phyloP scores from a whole-genome alignment of 2,113 vertebrate species.

The Anas platyrhynchos region DNA sequence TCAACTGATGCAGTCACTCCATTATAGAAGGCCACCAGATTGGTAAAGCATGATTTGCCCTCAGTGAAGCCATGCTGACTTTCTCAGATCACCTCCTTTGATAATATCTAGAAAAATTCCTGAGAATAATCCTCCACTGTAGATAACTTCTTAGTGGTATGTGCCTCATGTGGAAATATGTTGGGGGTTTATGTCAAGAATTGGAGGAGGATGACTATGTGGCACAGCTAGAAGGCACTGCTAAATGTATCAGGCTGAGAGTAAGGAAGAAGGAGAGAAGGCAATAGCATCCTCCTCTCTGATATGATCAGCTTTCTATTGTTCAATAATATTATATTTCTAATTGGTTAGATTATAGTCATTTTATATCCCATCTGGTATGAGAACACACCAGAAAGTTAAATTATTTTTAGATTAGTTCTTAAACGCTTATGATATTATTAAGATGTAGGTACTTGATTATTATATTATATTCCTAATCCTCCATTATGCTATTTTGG shows the following conservation, averaged over 20 bases:
- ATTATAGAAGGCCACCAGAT: too few species aligned
- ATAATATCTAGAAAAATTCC: neutral
- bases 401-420: neutral
- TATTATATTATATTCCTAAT: neutral
- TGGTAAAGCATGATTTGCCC: too few species aligned
- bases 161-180: neutral
- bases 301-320: neutral
- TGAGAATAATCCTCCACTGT: neutral
- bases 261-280: neutral
- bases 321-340: neutral
- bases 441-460: neutral
- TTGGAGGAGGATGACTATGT: fast-evolving
- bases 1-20: too few species aligned
- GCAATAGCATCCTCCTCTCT: neutral
- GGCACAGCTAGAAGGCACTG: neutral
- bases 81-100: neutral
- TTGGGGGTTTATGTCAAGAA: neutral
- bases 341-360: neutral
- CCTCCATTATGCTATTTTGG: neutral
- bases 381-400: neutral
- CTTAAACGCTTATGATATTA: neutral
- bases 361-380: neutral
- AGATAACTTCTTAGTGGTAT: neutral
- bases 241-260: neutral
- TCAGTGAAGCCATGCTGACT: too few species aligned